Evolutionary conservation across 1,140 invertebrate species (phyloP).

Genomic region (Nasonia longicornis): DNA sequence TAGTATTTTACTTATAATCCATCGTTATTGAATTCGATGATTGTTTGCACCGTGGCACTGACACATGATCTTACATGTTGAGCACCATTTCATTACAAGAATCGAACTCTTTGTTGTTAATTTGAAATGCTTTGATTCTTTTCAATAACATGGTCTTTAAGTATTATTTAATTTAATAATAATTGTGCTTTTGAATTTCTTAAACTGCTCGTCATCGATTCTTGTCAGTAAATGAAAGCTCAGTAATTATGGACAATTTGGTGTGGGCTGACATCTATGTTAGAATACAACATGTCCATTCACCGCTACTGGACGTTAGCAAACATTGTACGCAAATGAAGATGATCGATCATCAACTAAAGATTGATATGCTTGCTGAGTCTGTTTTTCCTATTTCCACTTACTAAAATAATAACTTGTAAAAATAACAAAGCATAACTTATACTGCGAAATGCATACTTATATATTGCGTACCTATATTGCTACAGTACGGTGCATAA

Average conservation of each 20-base stretch:
- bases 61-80: constrained; percentile 59
- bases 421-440: constrained; percentile 24
- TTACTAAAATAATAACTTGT: constrained; percentile 29
- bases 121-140: constrained; percentile 18
- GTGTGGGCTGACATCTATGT: constrained; percentile 70
- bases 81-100: constrained; percentile 39
- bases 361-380: constrained; percentile 32
- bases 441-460: constrained; percentile 14
- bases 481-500: constrained; percentile 58
- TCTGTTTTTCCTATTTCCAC: constrained; percentile 10
- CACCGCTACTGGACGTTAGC: constrained; percentile 62
- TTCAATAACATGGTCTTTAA: background rate
- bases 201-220: constrained; percentile 12
- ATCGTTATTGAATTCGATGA: constrained; percentile 68
- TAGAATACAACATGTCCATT: constrained; percentile 69
- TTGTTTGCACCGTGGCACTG: constrained; percentile 70
- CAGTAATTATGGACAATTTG: constrained; percentile 66
- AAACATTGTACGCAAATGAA: constrained; percentile 55
- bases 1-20: constrained; percentile 62
- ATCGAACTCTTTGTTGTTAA: constrained; percentile 14
- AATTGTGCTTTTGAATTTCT: constrained; percentile 2
- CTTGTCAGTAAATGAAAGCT: constrained; percentile 32
- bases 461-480: constrained; percentile 52
- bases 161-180: constrained; percentile 4
- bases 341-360: constrained; percentile 7